Evolutionary conservation across 2,888 invertebrate genomes (phyloP).

Genomic region (Temnothorax rugatulus): DNA sequence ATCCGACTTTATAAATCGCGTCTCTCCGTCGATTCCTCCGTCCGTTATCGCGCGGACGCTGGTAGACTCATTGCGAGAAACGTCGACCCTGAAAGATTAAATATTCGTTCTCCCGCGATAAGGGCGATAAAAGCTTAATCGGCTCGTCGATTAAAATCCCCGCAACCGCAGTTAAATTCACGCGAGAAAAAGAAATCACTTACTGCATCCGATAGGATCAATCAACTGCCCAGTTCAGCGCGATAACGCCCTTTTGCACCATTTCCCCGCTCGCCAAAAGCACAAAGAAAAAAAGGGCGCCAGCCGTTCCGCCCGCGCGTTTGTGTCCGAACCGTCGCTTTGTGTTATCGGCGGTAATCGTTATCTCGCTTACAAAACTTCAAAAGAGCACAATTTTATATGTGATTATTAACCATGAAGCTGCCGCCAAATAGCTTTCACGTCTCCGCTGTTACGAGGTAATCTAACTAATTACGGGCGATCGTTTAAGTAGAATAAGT

Average conservation of each 20-base stretch:
- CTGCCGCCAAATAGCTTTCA: conserved; percentile 28
- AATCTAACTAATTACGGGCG: conserved; percentile 2
- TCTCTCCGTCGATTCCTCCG: conserved; percentile 20
- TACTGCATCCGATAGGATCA: conserved; percentile 55
- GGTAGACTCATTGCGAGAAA: conserved; percentile 49
- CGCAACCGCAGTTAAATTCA: conserved; percentile 38
- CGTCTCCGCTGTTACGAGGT: not conserved
- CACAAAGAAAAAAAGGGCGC: conserved; percentile 41
- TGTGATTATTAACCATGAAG: conserved; percentile 31
- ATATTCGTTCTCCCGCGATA: conserved; percentile 68
- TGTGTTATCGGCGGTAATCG: conserved; percentile 41
- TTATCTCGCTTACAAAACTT: conserved; percentile 46
- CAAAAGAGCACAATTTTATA: conserved; percentile 42
- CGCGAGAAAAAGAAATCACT: conserved; percentile 58
- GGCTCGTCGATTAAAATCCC: conserved; percentile 65
- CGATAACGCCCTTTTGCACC: conserved; percentile 55
- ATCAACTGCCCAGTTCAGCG: conserved; percentile 46
- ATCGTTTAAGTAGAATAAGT: not conserved
- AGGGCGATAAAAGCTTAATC: conserved; percentile 74
- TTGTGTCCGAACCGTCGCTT: conserved; percentile 33
- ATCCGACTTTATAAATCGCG: conserved; percentile 37
- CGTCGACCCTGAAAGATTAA: conserved; percentile 69
- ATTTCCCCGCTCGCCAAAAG: conserved; percentile 48
- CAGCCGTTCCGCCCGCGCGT: conserved; percentile 9
- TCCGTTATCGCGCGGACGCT: conserved; percentile 36